A percentile compares a stretch with the other conserved stretches of the same genome.
phyloP scores from a whole-genome alignment of 2,113 vertebrate genomes.

The Notothenia rossii region DNA sequence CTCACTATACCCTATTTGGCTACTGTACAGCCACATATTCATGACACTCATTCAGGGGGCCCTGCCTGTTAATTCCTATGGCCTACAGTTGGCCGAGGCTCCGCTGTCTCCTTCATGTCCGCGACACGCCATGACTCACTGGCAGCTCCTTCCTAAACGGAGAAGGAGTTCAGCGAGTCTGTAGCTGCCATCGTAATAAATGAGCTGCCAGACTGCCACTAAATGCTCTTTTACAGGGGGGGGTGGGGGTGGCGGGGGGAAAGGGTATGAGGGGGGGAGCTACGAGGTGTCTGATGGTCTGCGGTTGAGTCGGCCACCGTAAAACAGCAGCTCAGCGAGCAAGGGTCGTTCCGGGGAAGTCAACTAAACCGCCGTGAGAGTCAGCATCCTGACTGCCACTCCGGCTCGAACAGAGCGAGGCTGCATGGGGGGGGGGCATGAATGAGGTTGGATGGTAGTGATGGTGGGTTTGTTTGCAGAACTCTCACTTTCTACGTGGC shows the following conservation, averaged over 20 bases:
- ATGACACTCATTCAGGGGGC: constrained; percentile 58
- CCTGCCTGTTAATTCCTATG: constrained; percentile 61
- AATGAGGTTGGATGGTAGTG: no score
- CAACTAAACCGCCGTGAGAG: constrained; percentile 68
- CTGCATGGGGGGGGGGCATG: background rate
- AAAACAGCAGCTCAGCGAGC: constrained; percentile 63
- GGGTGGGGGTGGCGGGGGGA: background rate
- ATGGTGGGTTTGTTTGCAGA: constrained; percentile 29
- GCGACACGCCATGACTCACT: constrained; percentile 71
- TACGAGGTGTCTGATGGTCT: constrained; percentile 69
- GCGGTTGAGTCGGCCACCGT: constrained; percentile 63
- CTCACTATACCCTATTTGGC: constrained; percentile 64
- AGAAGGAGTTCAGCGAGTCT: constrained; percentile 68
- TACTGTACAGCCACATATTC: constrained; percentile 68
- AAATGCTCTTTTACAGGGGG: constrained; percentile 66
- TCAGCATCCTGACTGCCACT: constrained; percentile 69
- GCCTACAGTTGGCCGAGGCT: constrained; percentile 54
- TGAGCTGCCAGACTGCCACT: constrained; percentile 72
- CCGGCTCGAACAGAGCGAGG: constrained; percentile 34
- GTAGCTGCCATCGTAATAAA: constrained; percentile 77
- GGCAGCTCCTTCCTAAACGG: constrained; percentile 58
- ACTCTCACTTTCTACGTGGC: constrained; percentile 20
- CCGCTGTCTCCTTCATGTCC: constrained; percentile 69
- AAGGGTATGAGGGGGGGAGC: constrained; percentile 32
- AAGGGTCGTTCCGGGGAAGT: constrained; percentile 67